Percentiles rank a stretch among this genome's conserved stretches.
These are phyloP conservation scores for Polyommatus icarus DNA, from an alignment of 2,888 invertebrate genomes.

Conservation along the genomic window DNA sequence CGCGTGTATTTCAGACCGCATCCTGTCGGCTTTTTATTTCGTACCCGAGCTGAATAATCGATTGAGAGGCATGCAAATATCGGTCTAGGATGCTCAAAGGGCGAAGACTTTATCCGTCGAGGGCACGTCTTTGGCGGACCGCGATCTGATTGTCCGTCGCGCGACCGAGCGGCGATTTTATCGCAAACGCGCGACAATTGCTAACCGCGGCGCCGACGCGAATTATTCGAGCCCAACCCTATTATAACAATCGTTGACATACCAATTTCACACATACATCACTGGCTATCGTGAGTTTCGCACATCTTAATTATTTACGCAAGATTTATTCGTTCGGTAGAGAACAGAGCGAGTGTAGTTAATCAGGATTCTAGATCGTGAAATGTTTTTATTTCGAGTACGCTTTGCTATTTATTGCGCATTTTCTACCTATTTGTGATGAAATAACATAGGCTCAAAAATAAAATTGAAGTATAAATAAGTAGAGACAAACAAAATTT, in stretches of 20 bases:
- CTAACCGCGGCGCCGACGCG: conserved; percentile 70
- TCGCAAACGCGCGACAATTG: conserved; percentile 67
- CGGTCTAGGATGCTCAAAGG: conserved; percentile 73
- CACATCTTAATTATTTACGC: conserved; percentile 28
- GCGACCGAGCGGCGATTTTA: conserved; percentile 54
- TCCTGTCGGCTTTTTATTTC: conserved; percentile 41
- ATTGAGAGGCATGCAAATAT: conserved; percentile 43
- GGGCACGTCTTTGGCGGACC: conserved; percentile 71
- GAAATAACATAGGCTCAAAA: background rate
- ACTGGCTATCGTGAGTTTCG: conserved; percentile 10
- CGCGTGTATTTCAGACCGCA: conserved; percentile 45
- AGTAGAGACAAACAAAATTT: background rate
- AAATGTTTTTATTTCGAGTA: background rate
- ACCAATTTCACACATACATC: conserved; percentile 45
- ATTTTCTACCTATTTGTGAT: background rate
- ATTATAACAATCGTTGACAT: conserved; percentile 49
- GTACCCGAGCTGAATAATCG: conserved; percentile 25
- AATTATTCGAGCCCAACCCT: conserved; percentile 66
- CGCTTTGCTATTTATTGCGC: background rate
- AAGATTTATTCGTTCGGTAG: conserved; percentile 25
- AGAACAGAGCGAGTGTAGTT: background rate
- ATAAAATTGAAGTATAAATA: background rate
- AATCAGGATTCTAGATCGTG: background rate
- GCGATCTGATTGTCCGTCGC: conserved; percentile 73
- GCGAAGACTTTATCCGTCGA: conserved; percentile 75